Base-by-base conservation (phyloP, 1,140 invertebrate species). In the Listronotus bonariensis region DNA sequence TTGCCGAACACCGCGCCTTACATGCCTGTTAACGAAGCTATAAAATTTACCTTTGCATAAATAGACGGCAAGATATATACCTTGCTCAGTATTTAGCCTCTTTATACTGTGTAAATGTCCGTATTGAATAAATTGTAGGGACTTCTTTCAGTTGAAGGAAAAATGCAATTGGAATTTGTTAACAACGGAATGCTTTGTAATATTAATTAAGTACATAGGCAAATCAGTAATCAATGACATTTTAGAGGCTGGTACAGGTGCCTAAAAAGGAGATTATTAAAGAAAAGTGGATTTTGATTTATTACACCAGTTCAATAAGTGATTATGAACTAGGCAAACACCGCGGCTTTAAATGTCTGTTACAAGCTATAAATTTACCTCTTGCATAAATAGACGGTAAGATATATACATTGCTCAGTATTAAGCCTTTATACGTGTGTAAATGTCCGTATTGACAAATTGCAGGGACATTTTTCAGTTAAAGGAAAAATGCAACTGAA, bases 241-340 rank as follows among this genome's bases (percentile, higher is more conserved):
- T n/a, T n/a, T n/a, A n/a, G n/a, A n/a, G n/a, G n/a, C n/a, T n/a
- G n/a, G n/a, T n/a, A n/a, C n/a, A n/a, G n/a, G n/a, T n/a, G n/a
- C n/a, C n/a, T n/a, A n/a, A n/a, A n/a, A n/a, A n/a, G n/a, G n/a
- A n/a, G n/a, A n/a, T n/a, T n/a, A n/a, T n/a, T n/a, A n/a, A n/a
- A n/a, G n/a, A n/a, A n/a, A n/a, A n/a, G n/a, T n/a, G n/a, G n/a
- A n/a, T n/a, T n/a, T n/a, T n/a, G n/a, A 65, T 65, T 65, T 65
- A 65, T 65, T 65, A 53, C 62, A 65, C 57, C 62, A 65, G 57
- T 65, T 65, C 57, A 65, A 65, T 65, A 65, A 56, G 53, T 46
- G 38, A 65, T 49, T 49, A 49, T 49, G 15, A 5, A 7, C n/a
- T 34, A 41, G 54, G 17, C n/a, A 43, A 65, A 57, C 45, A 65